A percentile compares a stretch with the other conserved stretches of the same genome.
Conservation (phyloP, 2,113 vertebrate genomes). For the Xenopus laevis region DNA sequence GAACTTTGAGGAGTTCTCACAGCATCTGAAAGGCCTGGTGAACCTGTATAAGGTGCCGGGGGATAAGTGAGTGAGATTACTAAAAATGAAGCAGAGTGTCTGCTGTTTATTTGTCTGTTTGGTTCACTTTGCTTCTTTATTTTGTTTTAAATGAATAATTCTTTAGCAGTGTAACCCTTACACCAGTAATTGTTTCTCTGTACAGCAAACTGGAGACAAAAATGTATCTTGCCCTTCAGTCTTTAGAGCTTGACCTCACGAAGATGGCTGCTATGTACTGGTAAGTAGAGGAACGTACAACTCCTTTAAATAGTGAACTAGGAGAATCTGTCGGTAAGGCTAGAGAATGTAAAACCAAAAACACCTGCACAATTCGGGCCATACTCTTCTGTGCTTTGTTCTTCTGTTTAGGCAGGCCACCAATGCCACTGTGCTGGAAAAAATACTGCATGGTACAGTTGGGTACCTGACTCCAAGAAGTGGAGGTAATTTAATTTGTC, state of each 20-base stretch:
- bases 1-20: slow-evolving; percentile 97
- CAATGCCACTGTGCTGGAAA: slow-evolving; percentile 86
- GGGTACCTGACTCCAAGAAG: slow-evolving; percentile 88
- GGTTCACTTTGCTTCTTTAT: background rate
- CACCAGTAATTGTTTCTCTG: background rate
- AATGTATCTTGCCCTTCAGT: slow-evolving; percentile 96
- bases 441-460: slow-evolving; percentile 90
- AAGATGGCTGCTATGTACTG: slow-evolving; percentile 98
- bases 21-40: slow-evolving; percentile 92
- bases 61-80: slow-evolving; percentile 79
- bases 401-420: slow-evolving; percentile 83
- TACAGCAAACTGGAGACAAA: slow-evolving; percentile 95
- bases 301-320: too few relatives aligned
- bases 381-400: background rate
- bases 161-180: background rate
- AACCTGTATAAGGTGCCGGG: slow-evolving; percentile 94
- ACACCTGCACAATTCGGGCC: too few relatives aligned
- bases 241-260: slow-evolving; percentile 91
- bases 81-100: background rate
- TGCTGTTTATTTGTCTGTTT: background rate
- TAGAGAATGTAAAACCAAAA: too few relatives aligned
- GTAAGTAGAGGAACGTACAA: slow-evolving; percentile 59
- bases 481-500: slow-evolving; percentile 68
- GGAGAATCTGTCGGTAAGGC: too few relatives aligned
- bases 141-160: background rate